These are phyloP conservation scores for Sphecodes monilicornis DNA, from an alignment of 2,888 invertebrate genomes.

Conservation along the genomic window DNA sequence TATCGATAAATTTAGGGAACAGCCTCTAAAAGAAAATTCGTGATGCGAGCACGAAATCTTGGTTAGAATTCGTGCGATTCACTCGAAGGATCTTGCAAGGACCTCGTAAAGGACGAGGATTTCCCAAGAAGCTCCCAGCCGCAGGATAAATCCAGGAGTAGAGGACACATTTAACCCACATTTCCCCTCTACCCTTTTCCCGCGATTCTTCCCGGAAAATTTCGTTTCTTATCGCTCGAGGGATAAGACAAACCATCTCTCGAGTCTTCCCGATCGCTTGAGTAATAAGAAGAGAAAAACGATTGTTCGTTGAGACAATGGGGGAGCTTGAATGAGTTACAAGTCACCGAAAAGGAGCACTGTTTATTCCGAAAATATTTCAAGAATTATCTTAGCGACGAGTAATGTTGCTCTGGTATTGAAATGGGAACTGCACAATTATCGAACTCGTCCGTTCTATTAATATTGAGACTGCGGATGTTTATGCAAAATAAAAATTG, in stretches of 20 bases:
- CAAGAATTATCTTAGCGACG: constrained; percentile 4
- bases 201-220: constrained; percentile 10
- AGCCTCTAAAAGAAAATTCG: neutral
- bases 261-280: neutral
- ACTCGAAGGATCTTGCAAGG: neutral
- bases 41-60: neutral
- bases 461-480: too few species aligned
- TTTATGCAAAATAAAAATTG: too few species aligned
- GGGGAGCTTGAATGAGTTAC: constrained; percentile 24
- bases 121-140: neutral
- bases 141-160: neutral
- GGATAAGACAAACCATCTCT: neutral
- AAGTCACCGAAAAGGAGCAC: neutral
- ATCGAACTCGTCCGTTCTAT: neutral
- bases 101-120: neutral
- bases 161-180: constrained; percentile 7
- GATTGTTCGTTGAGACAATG: constrained; percentile 37
- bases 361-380: too few species aligned
- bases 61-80: neutral
- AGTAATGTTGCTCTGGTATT: neutral
- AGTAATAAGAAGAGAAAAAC: neutral
- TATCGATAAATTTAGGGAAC: neutral
- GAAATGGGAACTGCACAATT: neutral
- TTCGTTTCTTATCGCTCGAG: constrained; percentile 11
- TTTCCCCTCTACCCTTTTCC: neutral